A percentile compares a stretch with the other conserved stretches of the same genome.
phyloP scores from a whole-genome alignment of 2,797 vertebrate genomes.

The Phoeniculus purpureus region DNA sequence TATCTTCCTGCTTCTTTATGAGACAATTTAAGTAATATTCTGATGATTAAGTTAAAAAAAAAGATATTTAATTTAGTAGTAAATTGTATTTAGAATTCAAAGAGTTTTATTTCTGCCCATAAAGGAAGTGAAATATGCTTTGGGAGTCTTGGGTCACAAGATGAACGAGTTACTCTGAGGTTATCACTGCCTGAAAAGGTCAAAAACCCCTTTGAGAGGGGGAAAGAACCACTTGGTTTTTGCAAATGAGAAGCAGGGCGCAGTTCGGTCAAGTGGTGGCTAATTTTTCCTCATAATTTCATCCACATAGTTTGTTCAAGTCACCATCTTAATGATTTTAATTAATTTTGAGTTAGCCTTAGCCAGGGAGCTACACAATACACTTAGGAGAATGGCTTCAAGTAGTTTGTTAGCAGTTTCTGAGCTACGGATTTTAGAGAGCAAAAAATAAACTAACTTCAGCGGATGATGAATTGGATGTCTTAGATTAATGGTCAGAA shows the following conservation, averaged over 20 bases:
- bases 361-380: background rate
- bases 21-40: background rate
- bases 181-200: conserved; percentile 9
- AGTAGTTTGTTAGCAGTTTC: conserved; percentile 53
- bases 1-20: conserved; percentile 6
- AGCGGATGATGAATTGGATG: conserved; percentile 36
- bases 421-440: conserved; percentile 34
- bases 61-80: background rate
- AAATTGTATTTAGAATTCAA: conserved; percentile 8
- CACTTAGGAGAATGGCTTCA: background rate
- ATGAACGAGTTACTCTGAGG: background rate
- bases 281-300: conserved; percentile 52
- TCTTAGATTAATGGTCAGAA: conserved; percentile 53
- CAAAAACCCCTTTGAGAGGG: conserved; percentile 25
- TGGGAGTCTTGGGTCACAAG: conserved; percentile 1
- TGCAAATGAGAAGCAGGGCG: background rate
- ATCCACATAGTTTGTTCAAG: background rate
- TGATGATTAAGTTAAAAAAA: background rate
- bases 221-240: conserved; percentile 33
- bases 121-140: conserved; percentile 15
- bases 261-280: background rate
- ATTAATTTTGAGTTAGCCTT: conserved; percentile 56
- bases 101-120: background rate
- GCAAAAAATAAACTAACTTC: background rate
- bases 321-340: conserved; percentile 32